These are phyloP conservation scores for Machimus rusticus DNA, from an alignment of 2,888 invertebrate genomes.

Conservation along the genomic window DNA sequence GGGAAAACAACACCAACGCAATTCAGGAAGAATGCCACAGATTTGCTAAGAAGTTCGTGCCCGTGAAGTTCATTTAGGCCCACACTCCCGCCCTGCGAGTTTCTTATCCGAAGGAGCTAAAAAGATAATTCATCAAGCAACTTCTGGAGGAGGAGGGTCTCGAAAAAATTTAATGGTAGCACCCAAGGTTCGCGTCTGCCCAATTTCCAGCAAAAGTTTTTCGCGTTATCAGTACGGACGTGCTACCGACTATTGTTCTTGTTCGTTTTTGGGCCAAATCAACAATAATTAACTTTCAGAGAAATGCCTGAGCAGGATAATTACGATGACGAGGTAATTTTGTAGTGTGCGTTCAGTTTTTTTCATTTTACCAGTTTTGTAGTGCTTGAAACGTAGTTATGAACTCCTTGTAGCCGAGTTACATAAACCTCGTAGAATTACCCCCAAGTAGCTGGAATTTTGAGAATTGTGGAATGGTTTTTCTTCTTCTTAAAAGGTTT, in stretches of 20 bases:
- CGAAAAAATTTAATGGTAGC: background rate
- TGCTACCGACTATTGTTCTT: background rate
- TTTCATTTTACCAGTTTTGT: background rate
- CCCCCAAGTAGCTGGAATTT: background rate
- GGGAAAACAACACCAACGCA: background rate
- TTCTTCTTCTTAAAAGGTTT: background rate
- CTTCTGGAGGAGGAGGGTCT: background rate
- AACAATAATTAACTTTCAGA: slow-evolving; percentile 17
- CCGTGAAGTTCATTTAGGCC: background rate
- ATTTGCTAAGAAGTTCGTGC: background rate
- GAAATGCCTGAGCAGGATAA: slow-evolving; percentile 63
- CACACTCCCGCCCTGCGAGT: background rate
- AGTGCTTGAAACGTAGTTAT: background rate
- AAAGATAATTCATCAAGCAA: background rate
- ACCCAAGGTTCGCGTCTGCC: background rate
- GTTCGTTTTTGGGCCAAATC: background rate
- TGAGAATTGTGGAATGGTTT: background rate
- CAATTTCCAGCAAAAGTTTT: background rate
- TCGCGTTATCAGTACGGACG: background rate
- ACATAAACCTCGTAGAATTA: background rate
- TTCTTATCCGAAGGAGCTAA: background rate
- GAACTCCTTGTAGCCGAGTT: background rate
- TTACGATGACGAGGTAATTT: slow-evolving; percentile 63
- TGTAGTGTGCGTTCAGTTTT: background rate
- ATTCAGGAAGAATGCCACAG: background rate